A percentile compares a stretch with the other conserved stretches of the same genome.
phyloP scores from a whole-genome alignment of 2,113 vertebrate genomes.

The Lepisosteus osseus region DNA sequence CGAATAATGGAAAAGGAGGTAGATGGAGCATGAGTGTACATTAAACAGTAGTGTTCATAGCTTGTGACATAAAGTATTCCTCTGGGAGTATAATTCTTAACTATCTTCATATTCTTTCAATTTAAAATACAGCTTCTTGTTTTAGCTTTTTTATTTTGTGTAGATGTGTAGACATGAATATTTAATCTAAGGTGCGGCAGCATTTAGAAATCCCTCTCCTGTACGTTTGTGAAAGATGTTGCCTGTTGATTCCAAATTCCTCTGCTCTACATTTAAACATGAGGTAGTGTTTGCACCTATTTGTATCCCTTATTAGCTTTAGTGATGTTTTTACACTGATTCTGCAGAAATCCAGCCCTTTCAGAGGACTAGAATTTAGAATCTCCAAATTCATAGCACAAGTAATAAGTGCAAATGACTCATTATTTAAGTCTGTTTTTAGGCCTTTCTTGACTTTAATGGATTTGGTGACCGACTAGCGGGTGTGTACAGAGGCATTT shows the following conservation, averaged over 20 bases:
- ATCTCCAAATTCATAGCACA: no score
- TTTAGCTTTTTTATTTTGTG: slow-evolving; percentile 80
- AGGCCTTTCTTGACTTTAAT: no score
- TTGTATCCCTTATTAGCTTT: no score
- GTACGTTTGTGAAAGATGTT: not conserved
- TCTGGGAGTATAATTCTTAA: slow-evolving; percentile 94
- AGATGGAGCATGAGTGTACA: slow-evolving; percentile 98
- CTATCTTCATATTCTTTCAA: slow-evolving; percentile 95
- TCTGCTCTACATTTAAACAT: no score
- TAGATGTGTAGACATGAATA: slow-evolving; percentile 47
- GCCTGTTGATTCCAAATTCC: slow-evolving; percentile 12
- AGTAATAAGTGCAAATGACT: no score
- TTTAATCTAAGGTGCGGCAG: slow-evolving; percentile 10
- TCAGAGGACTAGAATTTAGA: no score
- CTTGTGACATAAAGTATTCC: slow-evolving; percentile 84
- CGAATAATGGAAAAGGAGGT: slow-evolving; percentile 90
- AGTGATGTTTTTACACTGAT: no score
- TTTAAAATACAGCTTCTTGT: slow-evolving; percentile 86
- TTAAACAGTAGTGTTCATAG: slow-evolving; percentile 93
- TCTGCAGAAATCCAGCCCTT: no score
- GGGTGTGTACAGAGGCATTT: not conserved
- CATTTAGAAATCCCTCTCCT: not conserved
- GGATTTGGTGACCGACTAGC: no score
- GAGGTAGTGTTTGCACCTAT: no score
- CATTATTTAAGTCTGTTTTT: no score